phyloP scores from a whole-genome alignment of 2,888 invertebrate genomes.

The Escarpia spicata region DNA sequence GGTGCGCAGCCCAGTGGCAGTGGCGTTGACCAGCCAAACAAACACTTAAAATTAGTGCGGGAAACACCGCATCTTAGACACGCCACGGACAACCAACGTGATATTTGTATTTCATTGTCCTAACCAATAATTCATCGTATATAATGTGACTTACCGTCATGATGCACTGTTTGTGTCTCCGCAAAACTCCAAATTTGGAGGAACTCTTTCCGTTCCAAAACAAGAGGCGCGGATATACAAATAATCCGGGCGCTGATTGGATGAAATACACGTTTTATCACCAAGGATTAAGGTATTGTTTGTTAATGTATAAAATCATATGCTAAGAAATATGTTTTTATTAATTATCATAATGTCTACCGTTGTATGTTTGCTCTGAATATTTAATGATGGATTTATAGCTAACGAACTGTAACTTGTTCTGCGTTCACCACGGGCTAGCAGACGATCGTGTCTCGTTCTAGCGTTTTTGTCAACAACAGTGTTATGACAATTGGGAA shows the following conservation, averaged over 20 bases:
- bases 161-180: constrained; percentile 1
- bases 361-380: background rate
- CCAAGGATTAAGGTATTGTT: background rate
- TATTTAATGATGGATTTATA: background rate
- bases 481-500: background rate
- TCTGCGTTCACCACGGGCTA: background rate
- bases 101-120: background rate
- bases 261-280: background rate
- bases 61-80: background rate
- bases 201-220: background rate
- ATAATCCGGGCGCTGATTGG: background rate
- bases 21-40: background rate
- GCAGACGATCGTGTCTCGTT: constrained; percentile 16
- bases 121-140: background rate
- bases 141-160: background rate
- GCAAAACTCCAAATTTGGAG: background rate
- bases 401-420: background rate
- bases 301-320: background rate
- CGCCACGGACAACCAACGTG: background rate
- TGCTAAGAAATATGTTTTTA: background rate
- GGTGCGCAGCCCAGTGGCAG: background rate
- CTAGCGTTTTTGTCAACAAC: background rate
- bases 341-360: background rate
- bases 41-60: background rate
- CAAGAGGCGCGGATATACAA: background rate